phyloP scores from a whole-genome alignment of 2,888 invertebrate genomes.

The Cremastobaeus sp. region DNA sequence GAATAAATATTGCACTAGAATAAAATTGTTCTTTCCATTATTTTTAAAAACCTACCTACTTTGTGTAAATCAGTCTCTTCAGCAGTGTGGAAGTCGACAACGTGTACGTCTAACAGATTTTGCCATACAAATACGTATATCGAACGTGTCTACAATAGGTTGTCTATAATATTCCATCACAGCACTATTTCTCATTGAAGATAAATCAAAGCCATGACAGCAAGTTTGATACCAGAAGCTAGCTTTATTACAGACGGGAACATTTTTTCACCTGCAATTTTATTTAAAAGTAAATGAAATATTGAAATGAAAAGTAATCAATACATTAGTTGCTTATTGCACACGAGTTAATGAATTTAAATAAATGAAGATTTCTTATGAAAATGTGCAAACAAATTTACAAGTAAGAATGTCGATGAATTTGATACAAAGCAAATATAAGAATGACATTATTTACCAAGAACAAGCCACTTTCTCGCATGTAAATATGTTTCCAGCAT shows the following conservation, averaged over 20 bases:
- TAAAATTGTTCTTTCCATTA: neutral
- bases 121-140: constrained; percentile 97
- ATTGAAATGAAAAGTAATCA: neutral
- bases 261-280: constrained; percentile 88
- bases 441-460: too few relatives aligned
- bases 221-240: constrained; percentile 99
- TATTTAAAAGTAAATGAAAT: too few relatives aligned
- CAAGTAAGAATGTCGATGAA: too few relatives aligned
- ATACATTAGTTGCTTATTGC: too few relatives aligned
- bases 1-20: too few relatives aligned
- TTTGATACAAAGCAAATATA: too few relatives aligned
- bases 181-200: constrained; percentile 93
- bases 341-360: too few relatives aligned
- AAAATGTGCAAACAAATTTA: neutral
- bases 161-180: constrained; percentile 98
- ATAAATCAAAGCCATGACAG: constrained; percentile 98
- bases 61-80: constrained; percentile 95
- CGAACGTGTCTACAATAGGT: constrained; percentile 99
- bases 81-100: constrained; percentile 95
- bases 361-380: neutral
- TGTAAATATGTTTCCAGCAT: constrained; percentile 99
- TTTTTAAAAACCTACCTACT: constrained; percentile 80
- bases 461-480: constrained; percentile 98
- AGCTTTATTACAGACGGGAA: constrained; percentile 98
- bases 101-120: constrained; percentile 94